A percentile compares a stretch with the other conserved stretches of the same genome.
Evolutionary conservation across 2,888 invertebrate species (phyloP).

Genomic region (Drosophila niveifrons): DNA sequence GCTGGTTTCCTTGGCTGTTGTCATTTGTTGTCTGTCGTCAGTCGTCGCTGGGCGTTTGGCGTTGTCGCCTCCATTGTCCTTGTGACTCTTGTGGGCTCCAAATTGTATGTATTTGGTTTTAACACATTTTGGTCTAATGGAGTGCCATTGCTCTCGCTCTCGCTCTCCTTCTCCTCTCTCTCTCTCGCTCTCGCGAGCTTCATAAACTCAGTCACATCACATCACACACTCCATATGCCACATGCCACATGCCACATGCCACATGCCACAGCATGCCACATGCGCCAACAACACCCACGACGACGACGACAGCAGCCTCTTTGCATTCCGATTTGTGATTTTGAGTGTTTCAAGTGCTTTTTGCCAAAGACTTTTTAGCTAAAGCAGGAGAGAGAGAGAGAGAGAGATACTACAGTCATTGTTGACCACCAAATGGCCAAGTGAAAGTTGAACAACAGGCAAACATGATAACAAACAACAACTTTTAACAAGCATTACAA

Average conservation of each 20-base stretch:
- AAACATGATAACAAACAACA: slow-evolving; percentile 48
- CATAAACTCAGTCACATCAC: slow-evolving; percentile 30
- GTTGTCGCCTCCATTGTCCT: slow-evolving; percentile 68
- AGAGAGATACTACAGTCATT: slow-evolving; percentile 53
- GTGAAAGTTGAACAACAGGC: slow-evolving; percentile 67
- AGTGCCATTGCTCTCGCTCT: slow-evolving; percentile 52
- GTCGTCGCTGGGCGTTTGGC: slow-evolving; percentile 31
- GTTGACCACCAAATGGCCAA: slow-evolving; percentile 68
- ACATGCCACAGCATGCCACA: background rate
- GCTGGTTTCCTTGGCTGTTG: slow-evolving; percentile 23
- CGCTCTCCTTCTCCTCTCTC: too few species aligned
- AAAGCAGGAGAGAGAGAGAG: too few species aligned
- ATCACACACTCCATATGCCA: background rate
- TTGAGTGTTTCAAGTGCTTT: slow-evolving; percentile 9
- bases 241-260: background rate
- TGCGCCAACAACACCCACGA: slow-evolving; percentile 7
- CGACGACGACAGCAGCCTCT: slow-evolving; percentile 24
- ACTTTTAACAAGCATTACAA: slow-evolving; percentile 67
- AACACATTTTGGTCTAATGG: slow-evolving; percentile 72
- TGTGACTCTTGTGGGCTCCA: slow-evolving; percentile 47
- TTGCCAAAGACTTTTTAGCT: slow-evolving; percentile 38
- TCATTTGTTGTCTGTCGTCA: slow-evolving; percentile 46
- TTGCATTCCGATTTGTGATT: slow-evolving; percentile 53
- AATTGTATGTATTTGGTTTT: slow-evolving; percentile 66
- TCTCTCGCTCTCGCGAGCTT: slow-evolving; percentile 44